Percentiles rank a stretch among this genome's conserved stretches.
Evolutionary conservation across 2,113 vertebrate species (phyloP).

Genomic region (Anhinga rufa): DNA sequence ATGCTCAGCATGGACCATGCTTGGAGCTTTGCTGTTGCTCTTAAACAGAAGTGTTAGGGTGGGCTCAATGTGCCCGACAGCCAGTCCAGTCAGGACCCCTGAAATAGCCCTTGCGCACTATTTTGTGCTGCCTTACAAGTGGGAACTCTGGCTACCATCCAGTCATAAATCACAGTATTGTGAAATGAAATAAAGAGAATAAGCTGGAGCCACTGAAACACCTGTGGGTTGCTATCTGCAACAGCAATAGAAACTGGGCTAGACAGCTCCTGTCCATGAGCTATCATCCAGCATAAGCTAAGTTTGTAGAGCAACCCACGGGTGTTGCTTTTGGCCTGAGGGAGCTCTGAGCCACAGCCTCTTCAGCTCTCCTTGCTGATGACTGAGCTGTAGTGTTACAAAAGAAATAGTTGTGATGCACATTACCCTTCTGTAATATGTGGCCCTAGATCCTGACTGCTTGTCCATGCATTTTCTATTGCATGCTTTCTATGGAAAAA

Average conservation of each 20-base stretch:
- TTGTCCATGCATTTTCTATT: neutral
- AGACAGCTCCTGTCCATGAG: neutral
- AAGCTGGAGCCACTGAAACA: neutral
- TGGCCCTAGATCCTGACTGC: neutral
- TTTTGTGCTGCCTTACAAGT: neutral
- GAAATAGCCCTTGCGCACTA: neutral
- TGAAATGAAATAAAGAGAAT: neutral
- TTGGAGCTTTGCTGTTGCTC: neutral
- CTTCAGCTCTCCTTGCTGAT: neutral
- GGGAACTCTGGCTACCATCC: neutral
- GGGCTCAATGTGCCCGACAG: neutral
- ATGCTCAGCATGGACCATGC: neutral
- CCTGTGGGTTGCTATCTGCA: neutral
- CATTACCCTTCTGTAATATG: neutral
- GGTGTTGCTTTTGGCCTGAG: neutral
- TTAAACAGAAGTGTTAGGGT: neutral
- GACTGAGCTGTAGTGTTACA: neutral
- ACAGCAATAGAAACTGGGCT: neutral
- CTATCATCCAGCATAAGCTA: neutral
- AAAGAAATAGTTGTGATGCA: neutral
- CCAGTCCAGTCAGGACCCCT: neutral
- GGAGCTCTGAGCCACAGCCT: neutral
- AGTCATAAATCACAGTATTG: neutral
- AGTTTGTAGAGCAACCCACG: neutral
- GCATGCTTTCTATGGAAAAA: neutral